Percentiles rank a stretch among this genome's conserved stretches.
These are phyloP conservation scores for Cyclopterus lumpus DNA, from an alignment of 2,797 vertebrate genomes.

Conservation along the genomic window DNA sequence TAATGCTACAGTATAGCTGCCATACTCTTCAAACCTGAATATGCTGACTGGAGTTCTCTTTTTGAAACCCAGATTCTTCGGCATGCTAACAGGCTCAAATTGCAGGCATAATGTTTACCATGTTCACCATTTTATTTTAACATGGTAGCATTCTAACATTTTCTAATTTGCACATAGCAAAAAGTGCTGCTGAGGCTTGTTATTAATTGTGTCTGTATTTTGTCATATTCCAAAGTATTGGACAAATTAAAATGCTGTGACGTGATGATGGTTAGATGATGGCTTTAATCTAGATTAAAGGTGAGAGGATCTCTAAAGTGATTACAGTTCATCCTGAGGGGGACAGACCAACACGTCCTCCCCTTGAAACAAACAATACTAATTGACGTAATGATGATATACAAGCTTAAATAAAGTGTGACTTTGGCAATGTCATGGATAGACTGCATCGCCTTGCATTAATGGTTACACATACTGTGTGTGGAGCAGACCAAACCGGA, in stretches of 20 bases:
- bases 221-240: neutral
- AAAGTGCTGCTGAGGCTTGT: neutral
- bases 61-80: too few species aligned
- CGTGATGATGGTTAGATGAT: neutral
- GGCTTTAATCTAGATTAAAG: neutral
- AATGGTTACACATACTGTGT: slow-evolving; percentile 1
- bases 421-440: slow-evolving; percentile 1
- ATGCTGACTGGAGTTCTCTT: neutral
- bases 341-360: neutral
- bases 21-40: neutral
- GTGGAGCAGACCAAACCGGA: too few species aligned
- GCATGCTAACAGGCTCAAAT: neutral
- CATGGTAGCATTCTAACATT: neutral
- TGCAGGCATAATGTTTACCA: neutral
- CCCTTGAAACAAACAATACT: neutral
- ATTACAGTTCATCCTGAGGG: neutral
- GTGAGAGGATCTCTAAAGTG: neutral
- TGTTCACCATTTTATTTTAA: neutral
- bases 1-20: slow-evolving; percentile 4
- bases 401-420: neutral
- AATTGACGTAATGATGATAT: neutral
- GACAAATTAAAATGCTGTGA: neutral
- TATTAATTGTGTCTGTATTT: neutral
- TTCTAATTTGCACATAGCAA: neutral
- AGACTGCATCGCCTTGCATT: slow-evolving; percentile 1